Evolutionary conservation across 1,140 invertebrate genomes (phyloP).

Genomic region (Drosophila seguyi): DNA sequence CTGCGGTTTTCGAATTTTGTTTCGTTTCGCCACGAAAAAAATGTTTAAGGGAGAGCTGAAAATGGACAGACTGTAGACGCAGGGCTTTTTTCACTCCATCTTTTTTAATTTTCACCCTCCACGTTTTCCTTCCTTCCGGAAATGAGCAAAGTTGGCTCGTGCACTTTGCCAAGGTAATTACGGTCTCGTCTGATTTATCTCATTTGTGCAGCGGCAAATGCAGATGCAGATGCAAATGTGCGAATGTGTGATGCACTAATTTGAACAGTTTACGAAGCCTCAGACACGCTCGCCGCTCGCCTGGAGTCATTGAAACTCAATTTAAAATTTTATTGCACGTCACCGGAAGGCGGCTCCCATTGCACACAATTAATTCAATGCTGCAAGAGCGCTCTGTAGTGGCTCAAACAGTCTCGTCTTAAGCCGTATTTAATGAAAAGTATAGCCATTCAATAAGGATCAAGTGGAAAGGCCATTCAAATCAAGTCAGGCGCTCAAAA

Average conservation of each 20-base stretch:
- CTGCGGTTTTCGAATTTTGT: constrained; percentile 60
- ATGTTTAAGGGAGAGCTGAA: neutral
- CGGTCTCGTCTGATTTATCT: constrained; percentile 49
- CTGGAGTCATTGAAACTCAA: constrained; percentile 41
- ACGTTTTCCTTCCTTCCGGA: constrained; percentile 35
- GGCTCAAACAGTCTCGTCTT: constrained; percentile 7
- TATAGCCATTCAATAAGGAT: constrained; percentile 22
- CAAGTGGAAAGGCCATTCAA: constrained; percentile 19
- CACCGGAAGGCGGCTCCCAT: constrained; percentile 19
- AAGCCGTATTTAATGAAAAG: constrained; percentile 29
- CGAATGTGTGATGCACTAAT: constrained; percentile 28
- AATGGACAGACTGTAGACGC: constrained; percentile 46
- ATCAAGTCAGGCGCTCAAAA: constrained; percentile 20
- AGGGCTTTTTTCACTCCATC: constrained; percentile 44
- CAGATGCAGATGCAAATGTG: constrained; percentile 32
- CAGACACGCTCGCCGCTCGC: neutral
- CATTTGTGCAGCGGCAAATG: constrained; percentile 21
- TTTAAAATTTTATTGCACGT: constrained; percentile 30
- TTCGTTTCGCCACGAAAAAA: constrained; percentile 36
- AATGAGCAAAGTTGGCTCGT: constrained; percentile 58
- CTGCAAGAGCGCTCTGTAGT: neutral
- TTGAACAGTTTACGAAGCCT: constrained; percentile 23
- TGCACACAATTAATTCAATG: constrained; percentile 42
- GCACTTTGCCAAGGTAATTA: constrained; percentile 65
- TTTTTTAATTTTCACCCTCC: constrained; percentile 65